A percentile compares a stretch with the other conserved stretches of the same genome.
Evolutionary conservation across 2,888 invertebrate genomes (phyloP).

Genomic region (Blastobasis adustella): DNA sequence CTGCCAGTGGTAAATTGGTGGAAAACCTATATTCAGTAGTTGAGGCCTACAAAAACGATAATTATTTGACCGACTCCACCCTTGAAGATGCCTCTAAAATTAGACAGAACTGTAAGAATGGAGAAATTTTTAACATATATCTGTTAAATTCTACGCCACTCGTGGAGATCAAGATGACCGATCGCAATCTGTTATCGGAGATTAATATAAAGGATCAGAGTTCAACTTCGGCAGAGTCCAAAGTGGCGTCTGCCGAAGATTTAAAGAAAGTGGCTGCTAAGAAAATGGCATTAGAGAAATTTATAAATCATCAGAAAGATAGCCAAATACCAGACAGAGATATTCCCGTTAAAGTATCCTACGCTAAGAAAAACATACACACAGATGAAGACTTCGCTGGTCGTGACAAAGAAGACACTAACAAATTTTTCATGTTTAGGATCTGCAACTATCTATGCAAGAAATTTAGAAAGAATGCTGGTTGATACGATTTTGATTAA

Average conservation of each 20-base stretch:
- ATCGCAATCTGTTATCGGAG: constrained; percentile 46
- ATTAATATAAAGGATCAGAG: constrained; percentile 39
- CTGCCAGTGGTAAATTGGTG: neutral
- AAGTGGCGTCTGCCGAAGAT: constrained; percentile 49
- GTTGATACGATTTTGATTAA: neutral
- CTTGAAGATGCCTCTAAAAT: constrained; percentile 23
- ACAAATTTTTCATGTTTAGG: constrained; percentile 46
- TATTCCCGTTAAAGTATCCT: constrained; percentile 52
- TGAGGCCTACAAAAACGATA: constrained; percentile 46
- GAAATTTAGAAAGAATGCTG: constrained; percentile 40
- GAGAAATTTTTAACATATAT: constrained; percentile 42
- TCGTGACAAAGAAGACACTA: constrained; percentile 21
- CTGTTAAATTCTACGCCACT: constrained; percentile 31
- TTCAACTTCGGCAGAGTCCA: constrained; percentile 13
- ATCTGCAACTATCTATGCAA: constrained; percentile 53
- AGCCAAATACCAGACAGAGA: constrained; percentile 32
- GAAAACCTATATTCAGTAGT: constrained; percentile 15
- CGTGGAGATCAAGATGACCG: constrained; percentile 42
- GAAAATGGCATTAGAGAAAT: constrained; percentile 35
- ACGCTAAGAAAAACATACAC: constrained; percentile 51
- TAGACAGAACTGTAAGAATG: constrained; percentile 18
- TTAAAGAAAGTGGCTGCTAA: constrained; percentile 41
- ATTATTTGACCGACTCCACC: constrained; percentile 42
- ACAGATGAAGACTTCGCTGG: constrained; percentile 39
- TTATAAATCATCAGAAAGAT: constrained; percentile 23